Evolutionary conservation across 1,140 invertebrate species (phyloP), one percentile per base, ranked within the genome.

Genomic region (Drosophila tani): DNA sequence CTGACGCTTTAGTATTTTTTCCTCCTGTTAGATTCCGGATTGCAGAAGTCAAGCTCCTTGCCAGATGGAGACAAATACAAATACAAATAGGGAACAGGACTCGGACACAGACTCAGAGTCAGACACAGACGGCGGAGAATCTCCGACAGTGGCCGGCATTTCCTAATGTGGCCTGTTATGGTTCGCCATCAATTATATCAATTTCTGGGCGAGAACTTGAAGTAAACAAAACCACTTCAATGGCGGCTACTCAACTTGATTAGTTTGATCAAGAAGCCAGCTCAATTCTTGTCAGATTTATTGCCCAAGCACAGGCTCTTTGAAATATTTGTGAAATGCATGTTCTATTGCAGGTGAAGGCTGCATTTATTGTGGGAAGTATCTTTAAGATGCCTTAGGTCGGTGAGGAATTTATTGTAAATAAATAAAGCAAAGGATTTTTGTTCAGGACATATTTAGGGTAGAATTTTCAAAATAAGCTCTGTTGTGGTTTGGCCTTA

Each of bases 11-110:
- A 74, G 38, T 74, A 73, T 75, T 75, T 80, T 58, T 46, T 75
- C 53, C 40, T 45, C 49, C 84, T 88, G 84, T 81, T 88, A 69
- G 74, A 75, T 74, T 90, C 81, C 74, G 85, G 81, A 87, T 87
- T 88, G 84, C 73, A 90, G 66, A 79, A 87, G 84, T 87, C 84
- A 87, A 90, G 84, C 85, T 84, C 69, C 84, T 88, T 81, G 79
- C 79, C 79, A 82, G 62, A 78, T 70, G 69, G 47, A 64, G 51
- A 68, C 62, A 77, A 47, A 69, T 43, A 79, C 47, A 82, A 24
- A 58, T 19, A 62, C 56, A 41, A 65, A 29, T 43, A 65, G 40
- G 40, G 57, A 41, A 74, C 14, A 35, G 60, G 49, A 82, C 14
- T 51, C 17, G 55, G 57, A 80, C 41, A 3, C 32, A 11, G 32